These are phyloP conservation scores for Andrena praecox DNA, from an alignment of 2,888 invertebrate genomes.

Conservation along the genomic window DNA sequence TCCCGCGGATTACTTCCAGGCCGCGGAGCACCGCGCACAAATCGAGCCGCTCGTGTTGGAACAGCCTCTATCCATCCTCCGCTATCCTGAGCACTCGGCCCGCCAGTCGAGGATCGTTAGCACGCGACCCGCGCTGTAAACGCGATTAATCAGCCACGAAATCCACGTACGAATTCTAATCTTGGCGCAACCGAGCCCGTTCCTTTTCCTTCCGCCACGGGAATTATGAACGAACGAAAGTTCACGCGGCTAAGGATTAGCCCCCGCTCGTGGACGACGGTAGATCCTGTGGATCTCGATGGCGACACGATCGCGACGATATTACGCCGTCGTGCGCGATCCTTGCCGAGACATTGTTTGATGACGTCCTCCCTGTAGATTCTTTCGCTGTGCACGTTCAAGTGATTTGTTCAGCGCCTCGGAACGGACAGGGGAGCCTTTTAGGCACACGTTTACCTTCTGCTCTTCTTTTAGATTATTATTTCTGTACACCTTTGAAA, in stretches of 20 bases:
- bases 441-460: neutral
- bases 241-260: slow-evolving; percentile 3
- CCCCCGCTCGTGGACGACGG: neutral
- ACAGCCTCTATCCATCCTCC: neutral
- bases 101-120: neutral
- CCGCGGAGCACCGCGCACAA: neutral
- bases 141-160: neutral
- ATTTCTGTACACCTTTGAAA: no score
- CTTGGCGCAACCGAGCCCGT: neutral
- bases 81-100: neutral
- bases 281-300: slow-evolving; percentile 40
- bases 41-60: neutral
- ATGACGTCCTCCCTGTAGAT: slow-evolving; percentile 8
- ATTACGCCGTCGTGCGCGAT: neutral
- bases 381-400: neutral
- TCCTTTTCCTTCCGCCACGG: neutral
- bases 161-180: neutral
- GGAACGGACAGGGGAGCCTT: neutral
- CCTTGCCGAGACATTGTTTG: slow-evolving; percentile 9
- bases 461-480: no score
- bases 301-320: slow-evolving; percentile 32
- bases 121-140: neutral
- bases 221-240: slow-evolving; percentile 6
- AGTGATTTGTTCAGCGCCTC: slow-evolving; percentile 17
- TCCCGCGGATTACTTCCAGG: neutral